phyloP scores from a whole-genome alignment of 2,888 invertebrate species.

The Stegophylla sp. region DNA sequence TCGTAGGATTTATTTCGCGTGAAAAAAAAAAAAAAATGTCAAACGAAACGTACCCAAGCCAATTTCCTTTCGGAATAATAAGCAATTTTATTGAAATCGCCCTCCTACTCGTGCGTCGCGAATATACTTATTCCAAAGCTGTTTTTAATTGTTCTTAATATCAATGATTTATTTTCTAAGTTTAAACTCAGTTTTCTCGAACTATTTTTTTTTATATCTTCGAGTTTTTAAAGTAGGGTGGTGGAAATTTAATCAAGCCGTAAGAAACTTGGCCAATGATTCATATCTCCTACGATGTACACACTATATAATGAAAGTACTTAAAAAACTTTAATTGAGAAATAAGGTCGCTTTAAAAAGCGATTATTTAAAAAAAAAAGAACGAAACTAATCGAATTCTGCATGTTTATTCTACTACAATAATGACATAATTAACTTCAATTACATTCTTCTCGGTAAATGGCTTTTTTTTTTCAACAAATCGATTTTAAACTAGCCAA shows the following conservation, averaged over 20 bases:
- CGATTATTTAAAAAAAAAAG: slow-evolving; percentile 12
- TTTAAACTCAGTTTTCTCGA: slow-evolving; percentile 22
- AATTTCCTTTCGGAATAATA: neutral
- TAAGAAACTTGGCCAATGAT: slow-evolving; percentile 43
- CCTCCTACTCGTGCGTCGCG: neutral
- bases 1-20: too few relatives aligned
- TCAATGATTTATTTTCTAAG: slow-evolving; percentile 37
- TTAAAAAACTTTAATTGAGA: slow-evolving; percentile 23
- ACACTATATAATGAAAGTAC: too few relatives aligned
- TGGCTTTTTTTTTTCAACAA: too few relatives aligned
- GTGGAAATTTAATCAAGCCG: neutral
- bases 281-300: slow-evolving; percentile 16
- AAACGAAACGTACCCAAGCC: neutral
- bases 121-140: slow-evolving; percentile 19
- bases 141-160: slow-evolving; percentile 27
- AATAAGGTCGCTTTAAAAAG: slow-evolving; percentile 17
- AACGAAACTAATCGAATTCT: neutral
- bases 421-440: neutral
- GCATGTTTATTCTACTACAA: neutral
- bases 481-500: too few relatives aligned
- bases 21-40: slow-evolving; percentile 11
- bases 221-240: slow-evolving; percentile 9
- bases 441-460: neutral
- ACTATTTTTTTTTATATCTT: slow-evolving; percentile 23
- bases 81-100: neutral